Base-by-base conservation (phyloP, 2,113 vertebrate genomes). In the Pollimyrus isidori region DNA sequence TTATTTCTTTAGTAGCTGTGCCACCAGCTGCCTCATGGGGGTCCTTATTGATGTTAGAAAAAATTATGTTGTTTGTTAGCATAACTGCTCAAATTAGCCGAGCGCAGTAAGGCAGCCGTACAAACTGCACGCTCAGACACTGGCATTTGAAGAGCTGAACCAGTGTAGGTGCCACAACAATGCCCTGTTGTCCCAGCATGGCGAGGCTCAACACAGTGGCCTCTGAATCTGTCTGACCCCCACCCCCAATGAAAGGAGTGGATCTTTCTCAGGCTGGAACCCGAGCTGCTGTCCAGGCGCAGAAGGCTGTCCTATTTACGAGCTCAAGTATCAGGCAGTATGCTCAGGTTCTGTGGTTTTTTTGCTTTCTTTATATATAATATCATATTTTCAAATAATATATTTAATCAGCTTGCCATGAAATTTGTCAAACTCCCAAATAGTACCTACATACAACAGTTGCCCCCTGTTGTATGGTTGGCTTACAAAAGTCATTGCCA, bases 121-220 rank as follows among this genome's bases (percentile, higher is more conserved):
- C 30, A 23, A 17, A 13, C 7, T n/a, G 58, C 35, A 46, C n/a
- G 3, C 86, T 65, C 58, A n/a, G 62, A 52, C 87, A 46, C 76
- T 88, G 87, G 76, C 48, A 89, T 90, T 82, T 86, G 30, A 88
- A 45, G 65, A 91, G 88, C 88, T 88, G 90, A 48, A 48, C 23
- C 88, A 89, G 90, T 89, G 92, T 92, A 90, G 91, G 90, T 91
- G 89, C 87, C 56, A 49, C 69, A 88, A 92, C 91, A 92, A 91
- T 90, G 73, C 56, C 30, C 73, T 76, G 50, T 93, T 93, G 90
- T 92, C 87, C 91, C 87, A 90, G 87, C 45, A 84, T 73, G 87
- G 73, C 65, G 90, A 80, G 82, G 86, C 88, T 89, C 84, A 80
- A 73, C 89, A n/a, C 42, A 84, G 82, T 48, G 45, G 82, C 42